Evolutionary conservation across 2,888 invertebrate genomes (phyloP), one percentile per base, ranked within the genome.

Genomic region (Leptinotarsa rubiginosa): DNA sequence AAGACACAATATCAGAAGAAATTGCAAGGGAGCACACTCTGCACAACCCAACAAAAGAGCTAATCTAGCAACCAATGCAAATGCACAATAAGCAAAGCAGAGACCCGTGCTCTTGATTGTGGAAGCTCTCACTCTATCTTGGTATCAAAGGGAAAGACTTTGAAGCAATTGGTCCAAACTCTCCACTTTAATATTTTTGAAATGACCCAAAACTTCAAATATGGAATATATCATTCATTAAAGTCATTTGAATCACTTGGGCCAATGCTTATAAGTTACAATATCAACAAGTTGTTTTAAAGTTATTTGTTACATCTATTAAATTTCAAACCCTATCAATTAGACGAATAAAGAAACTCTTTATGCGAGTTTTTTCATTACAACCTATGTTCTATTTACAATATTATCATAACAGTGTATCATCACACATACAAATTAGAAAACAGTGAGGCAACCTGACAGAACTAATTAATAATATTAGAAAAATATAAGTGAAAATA

Each of bases 111-210:
- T 87, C 87, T 87, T 84, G 86, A 85, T 84, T 85, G 84, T 87
- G 87, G 87, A 88, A 88, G 87, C 87, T 88, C 88, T 87, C 86
- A 85, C 85, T 86, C 85, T 86, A 85, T 85, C 83, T 84, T 86
- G 87, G 87, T 87, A 87, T 87, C 86, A 87, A 87, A 87, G 87
- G 87, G 87, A 85, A 86, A 86, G 86, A 85, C 83, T 73, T 67
- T 83, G 84, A 75, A 78, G 76, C 78, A 70, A 70, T 72, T 73
- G 76, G 72, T 72, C 74, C 70, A 72, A 75, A 69, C 66, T 72
- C 72, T 68, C 76, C 65, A 59, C 41, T 16, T 41, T 31, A 47
- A n/a, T 56, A 20, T 56, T 41, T 69, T 69, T 15, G 15, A 22
- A 47, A 56, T 15, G 20, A 49, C 20, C 49, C 13, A 47, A 47